These are phyloP conservation scores for Monoplex corrugatus DNA, from an alignment of 2,888 invertebrate genomes.

Conservation along the genomic window DNA sequence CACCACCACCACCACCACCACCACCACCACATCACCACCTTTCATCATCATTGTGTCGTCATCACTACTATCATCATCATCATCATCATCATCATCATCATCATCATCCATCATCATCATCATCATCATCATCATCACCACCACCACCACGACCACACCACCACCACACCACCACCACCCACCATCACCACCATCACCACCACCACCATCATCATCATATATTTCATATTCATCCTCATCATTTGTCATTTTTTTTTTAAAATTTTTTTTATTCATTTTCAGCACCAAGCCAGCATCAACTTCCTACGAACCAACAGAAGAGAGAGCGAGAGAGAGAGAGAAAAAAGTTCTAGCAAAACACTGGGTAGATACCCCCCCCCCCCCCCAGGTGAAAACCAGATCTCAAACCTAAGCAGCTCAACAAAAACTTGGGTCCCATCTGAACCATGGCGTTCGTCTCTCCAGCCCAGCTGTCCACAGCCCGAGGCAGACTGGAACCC, in stretches of 20 bases:
- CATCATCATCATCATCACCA: too few relatives aligned
- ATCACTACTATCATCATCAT: too few relatives aligned
- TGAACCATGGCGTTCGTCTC: constrained; percentile 20
- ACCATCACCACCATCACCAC: neutral
- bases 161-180: neutral
- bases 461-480: neutral
- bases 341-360: neutral
- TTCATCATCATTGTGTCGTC: neutral
- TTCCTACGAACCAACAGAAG: neutral
- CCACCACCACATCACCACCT: too few relatives aligned
- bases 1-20: neutral
- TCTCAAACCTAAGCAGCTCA: neutral
- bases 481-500: constrained; percentile 2
- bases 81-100: neutral
- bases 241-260: too few relatives aligned
- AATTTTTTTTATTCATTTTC: too few relatives aligned
- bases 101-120: neutral
- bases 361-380: neutral
- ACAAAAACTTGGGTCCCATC: too few relatives aligned
- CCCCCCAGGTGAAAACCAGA: neutral
- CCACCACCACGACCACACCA: neutral
- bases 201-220: neutral
- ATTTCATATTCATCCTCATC: too few relatives aligned
- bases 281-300: too few relatives aligned
- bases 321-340: neutral